Base-by-base conservation (phyloP, 1,140 invertebrate species). In the Tetraneura akinire region DNA sequence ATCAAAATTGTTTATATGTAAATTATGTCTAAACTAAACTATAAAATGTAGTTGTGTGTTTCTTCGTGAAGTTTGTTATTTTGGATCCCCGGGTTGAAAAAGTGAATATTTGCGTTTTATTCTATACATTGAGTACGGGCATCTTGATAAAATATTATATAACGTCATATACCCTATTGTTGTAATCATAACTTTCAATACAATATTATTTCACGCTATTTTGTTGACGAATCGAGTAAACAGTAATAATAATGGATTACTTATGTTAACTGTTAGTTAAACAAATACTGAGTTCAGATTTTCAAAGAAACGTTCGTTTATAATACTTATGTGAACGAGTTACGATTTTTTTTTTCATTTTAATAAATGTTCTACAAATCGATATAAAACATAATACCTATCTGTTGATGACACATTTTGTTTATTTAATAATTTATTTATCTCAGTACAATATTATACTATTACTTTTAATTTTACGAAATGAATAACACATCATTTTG, bases 141-240 rank as follows among this genome's bases (percentile, higher is more conserved):
- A 66, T 66, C 62, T 42, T 21, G 32, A 66, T 66, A 66, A 66
- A n/a, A n/a, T n/a, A n/a, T n/a, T n/a, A n/a, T n/a, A 66, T 66
- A 66, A 66, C 62, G 42, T 21, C 32, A 42, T 42, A n/a, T n/a
- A 42, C 32, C 32, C 18, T 11, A 42, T 66, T 42, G 32, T 66
- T 42, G 26, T n/a, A 42, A n/a, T 42, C 32, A 29, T 18, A 64
- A 64, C 62, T 64, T 66, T 37, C 62, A 66, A 42, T 32, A 32
- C 32, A 42, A 66, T 66, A 42, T 42, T 64, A 64, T 29, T 66
- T 16, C 10, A 42, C n/a, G 32, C 62, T 13, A 16, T 6, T 3
- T n/a, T n/a, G n/a, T n/a, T n/a, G n/a, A n/a, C 11, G 32, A 66
- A 21, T 42, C 32, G 18, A 21, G 62, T n/a, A 66, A 66, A 66